These are phyloP conservation scores for Cotesia glomerata DNA, from an alignment of 1,140 invertebrate species.

Conservation along the genomic window DNA sequence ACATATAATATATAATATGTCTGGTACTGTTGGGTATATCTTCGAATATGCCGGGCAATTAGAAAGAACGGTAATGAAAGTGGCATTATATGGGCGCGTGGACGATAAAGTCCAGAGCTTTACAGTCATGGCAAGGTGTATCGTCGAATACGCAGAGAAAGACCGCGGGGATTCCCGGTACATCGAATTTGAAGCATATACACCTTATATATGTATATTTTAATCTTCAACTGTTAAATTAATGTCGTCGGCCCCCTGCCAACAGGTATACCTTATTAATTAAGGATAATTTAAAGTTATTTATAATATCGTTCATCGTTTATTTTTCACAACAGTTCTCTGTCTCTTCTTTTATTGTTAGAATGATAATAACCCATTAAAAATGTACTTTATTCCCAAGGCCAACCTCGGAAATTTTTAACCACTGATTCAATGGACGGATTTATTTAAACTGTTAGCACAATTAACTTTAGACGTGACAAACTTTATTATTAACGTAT, in stretches of 20 bases:
- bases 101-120: constrained; percentile 14
- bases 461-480: neutral
- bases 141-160: neutral
- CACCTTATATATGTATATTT: neutral
- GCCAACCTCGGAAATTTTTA: neutral
- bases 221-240: neutral
- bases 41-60: constrained; percentile 15
- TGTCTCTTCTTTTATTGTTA: no score
- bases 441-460: neutral
- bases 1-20: no score
- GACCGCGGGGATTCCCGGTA: neutral
- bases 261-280: neutral
- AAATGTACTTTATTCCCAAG: neutral
- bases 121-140: neutral
- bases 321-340: neutral
- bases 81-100: constrained; percentile 14
- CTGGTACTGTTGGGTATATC: neutral
- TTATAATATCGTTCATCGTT: neutral
- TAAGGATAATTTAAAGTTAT: neutral
- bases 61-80: constrained; percentile 19
- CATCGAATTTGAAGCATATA: neutral
- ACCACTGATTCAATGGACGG: neutral
- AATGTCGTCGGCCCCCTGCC: neutral
- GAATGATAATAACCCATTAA: neutral
- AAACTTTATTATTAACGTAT: neutral